These are phyloP conservation scores for Palaemon carinicauda DNA, from an alignment of 1,140 invertebrate genomes.

Conservation along the genomic window DNA sequence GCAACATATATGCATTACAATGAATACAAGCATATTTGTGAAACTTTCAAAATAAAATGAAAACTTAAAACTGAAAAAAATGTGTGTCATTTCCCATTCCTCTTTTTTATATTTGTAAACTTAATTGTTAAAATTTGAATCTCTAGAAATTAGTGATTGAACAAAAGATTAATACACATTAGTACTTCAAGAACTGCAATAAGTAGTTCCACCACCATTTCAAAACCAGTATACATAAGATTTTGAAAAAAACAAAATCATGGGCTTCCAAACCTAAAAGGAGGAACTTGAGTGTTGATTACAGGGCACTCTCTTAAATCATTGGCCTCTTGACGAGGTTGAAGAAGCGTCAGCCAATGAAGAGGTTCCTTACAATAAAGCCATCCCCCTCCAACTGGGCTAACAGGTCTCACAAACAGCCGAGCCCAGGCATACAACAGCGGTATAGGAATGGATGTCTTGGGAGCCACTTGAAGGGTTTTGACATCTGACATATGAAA, in stretches of 20 bases:
- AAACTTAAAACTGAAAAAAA: too few species aligned
- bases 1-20: too few species aligned
- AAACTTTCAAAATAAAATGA: too few species aligned
- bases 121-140: too few species aligned
- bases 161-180: too few species aligned
- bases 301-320: constrained; percentile 66
- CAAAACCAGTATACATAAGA: not conserved
- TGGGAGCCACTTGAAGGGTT: constrained; percentile 61
- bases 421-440: constrained; percentile 72
- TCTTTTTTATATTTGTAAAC: too few species aligned
- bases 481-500: constrained; percentile 60
- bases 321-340: constrained; percentile 70
- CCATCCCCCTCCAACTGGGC: constrained; percentile 28
- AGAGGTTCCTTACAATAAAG: constrained; percentile 72
- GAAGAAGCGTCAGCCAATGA: constrained; percentile 73
- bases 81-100: too few species aligned
- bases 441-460: constrained; percentile 71
- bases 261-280: constrained; percentile 63
- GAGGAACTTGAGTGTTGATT: constrained; percentile 63
- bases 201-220: not conserved
- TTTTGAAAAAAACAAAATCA: not conserved
- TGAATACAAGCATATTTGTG: too few species aligned
- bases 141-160: too few species aligned
- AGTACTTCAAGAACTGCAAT: too few species aligned
- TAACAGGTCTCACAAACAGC: constrained; percentile 71